Evolutionary conservation across 1,140 invertebrate genomes (phyloP), one percentile per base, ranked within the genome.

Genomic region (Drosophila nigrodunni): DNA sequence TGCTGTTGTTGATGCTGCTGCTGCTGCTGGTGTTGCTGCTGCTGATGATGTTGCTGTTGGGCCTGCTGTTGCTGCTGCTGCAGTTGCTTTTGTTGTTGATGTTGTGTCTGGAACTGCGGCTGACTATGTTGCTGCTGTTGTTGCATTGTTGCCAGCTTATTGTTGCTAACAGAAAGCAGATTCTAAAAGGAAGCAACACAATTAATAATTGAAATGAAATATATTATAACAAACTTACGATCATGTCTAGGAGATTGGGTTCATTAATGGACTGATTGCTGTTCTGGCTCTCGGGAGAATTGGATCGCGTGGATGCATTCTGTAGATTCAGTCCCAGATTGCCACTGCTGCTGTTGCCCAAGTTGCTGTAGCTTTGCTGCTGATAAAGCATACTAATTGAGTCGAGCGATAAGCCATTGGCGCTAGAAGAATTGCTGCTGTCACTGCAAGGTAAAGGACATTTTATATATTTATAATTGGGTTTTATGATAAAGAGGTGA

Each of bases 231-330:
- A 13, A 21, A 18, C 85, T 93, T 93, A 95, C 95, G 94, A 96
- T 95, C 91, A 96, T 94, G 67, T 96, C 95, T 55, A 94, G 92
- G 3, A 96, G 90, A 68, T 94, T 95, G 43, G 93, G 93, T 61
- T 92, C 91, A 60, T 95, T 94, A 79, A 94, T 94, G 50, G 94
- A 95, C 47, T 94, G 93, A 60, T 94, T 94, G 80, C 94, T 95
- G 43, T 93, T 94, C 77, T 95, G 95, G 58, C 90, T 92, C 59
- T 92, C 93, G 15, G 94, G 94, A 9, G 95, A 95, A 87, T 94
- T 94, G 15, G 94, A 94, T 74, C 94, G 93, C 64, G 93, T 94
- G 54, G 91, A 93, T 39, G 88, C 87, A 47, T 90, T 89, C 49
- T 81, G 68, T 43, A 87, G 34, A 52, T 74, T 88, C 11, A 90